Conservation (phyloP, 2,797 vertebrate genomes). For the Knipowitschia caucasica region DNA sequence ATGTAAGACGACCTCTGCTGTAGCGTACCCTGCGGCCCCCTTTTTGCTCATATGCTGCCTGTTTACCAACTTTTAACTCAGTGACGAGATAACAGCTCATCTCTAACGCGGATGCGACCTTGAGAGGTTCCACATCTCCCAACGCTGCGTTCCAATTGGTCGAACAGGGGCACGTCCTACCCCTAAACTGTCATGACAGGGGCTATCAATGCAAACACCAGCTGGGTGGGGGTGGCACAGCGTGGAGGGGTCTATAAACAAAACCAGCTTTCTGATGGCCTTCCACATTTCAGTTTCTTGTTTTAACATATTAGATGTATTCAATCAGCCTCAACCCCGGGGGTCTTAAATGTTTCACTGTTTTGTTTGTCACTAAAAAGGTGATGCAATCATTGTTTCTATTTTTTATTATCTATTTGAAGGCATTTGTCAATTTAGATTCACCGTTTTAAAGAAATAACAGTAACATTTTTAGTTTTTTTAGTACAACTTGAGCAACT, state of each 20-base stretch:
- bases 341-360: constrained; percentile 40
- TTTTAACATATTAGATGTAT: constrained; percentile 25
- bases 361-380: not conserved
- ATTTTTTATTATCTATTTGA: not conserved
- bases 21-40: not conserved
- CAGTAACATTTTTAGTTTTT: not conserved
- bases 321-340: not conserved
- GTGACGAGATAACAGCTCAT: constrained; percentile 29
- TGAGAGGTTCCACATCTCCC: constrained; percentile 31
- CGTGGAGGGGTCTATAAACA: not conserved
- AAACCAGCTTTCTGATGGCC: not conserved
- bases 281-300: not conserved
- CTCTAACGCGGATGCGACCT: constrained; percentile 46
- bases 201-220: constrained; percentile 15
- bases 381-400: not conserved
- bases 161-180: constrained; percentile 41
- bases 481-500: not conserved
- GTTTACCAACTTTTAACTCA: constrained; percentile 16
- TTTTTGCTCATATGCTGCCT: not conserved
- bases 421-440: not conserved
- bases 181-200: constrained; percentile 1
- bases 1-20: not conserved
- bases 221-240: not conserved
- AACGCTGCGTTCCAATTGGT: constrained; percentile 47
- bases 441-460: not conserved